A percentile compares a stretch with the other conserved stretches of the same genome.
Evolutionary conservation across 23 tunicate species (phyloP).

Genomic region (Trididemnum miniatum): DNA sequence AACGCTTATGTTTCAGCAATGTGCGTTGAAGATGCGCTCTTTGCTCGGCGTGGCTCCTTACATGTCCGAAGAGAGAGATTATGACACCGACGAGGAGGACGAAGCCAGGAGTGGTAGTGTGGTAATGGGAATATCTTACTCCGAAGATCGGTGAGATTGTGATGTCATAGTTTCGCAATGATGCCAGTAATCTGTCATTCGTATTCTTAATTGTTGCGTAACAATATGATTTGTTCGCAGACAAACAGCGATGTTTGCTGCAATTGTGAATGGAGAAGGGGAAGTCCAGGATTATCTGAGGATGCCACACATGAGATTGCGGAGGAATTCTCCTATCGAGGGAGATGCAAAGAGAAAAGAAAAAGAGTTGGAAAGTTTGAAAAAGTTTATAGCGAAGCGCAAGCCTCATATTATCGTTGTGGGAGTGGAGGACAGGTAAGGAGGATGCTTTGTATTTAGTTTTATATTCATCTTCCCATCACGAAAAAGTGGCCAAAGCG

Average conservation of each 20-base stretch:
- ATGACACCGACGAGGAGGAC: conserved; percentile 71
- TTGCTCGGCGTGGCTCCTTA: conserved; percentile 62
- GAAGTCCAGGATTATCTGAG: conserved; percentile 63
- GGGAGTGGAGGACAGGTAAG: conserved; percentile 87
- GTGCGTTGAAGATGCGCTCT: conserved; percentile 73
- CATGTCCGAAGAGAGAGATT: conserved; percentile 76
- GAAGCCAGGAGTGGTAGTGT: conserved; percentile 40
- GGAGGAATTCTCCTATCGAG: conserved; percentile 52
- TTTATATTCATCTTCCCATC: too few relatives aligned
- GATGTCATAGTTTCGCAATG: too few relatives aligned
- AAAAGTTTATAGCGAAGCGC: conserved; percentile 60
- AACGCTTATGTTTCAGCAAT: conserved; percentile 60
- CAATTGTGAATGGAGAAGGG: conserved; percentile 64
- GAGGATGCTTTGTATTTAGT: too few relatives aligned
- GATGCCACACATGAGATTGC: conserved; percentile 55
- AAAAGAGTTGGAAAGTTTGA: conserved; percentile 62
- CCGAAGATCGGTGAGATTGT: conserved; percentile 76
- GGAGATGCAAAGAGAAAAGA: conserved; percentile 54
- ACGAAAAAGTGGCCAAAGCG: too few relatives aligned
- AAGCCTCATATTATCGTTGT: conserved; percentile 84
- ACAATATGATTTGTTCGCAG: conserved; percentile 14
- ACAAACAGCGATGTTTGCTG: conserved; percentile 80
- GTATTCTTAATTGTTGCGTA: not conserved
- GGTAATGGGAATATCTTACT: conserved; percentile 77
- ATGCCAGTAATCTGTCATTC: not conserved